phyloP scores from a whole-genome alignment of 1,140 invertebrate genomes.

The Pinna nobilis region DNA sequence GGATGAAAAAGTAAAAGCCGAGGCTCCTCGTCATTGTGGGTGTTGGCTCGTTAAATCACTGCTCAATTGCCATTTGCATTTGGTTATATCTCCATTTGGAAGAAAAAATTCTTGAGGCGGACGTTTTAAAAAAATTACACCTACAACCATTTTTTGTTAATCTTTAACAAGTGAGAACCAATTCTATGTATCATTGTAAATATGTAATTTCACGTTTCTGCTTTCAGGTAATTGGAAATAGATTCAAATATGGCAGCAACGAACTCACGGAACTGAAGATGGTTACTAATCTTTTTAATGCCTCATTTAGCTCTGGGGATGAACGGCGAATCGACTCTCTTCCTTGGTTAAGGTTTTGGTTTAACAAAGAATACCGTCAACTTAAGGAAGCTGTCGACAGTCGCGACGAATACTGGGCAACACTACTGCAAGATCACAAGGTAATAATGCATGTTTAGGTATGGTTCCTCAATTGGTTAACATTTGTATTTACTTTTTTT shows the following conservation, averaged over 20 bases:
- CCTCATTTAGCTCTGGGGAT: conserved; percentile 58
- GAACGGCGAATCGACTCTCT: conserved; percentile 49
- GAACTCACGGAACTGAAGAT: conserved; percentile 51
- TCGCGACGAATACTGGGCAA: conserved; percentile 55
- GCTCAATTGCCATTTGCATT: too few relatives aligned
- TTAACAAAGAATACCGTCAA: conserved; percentile 25
- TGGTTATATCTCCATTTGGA: too few relatives aligned
- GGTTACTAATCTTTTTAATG: conserved; percentile 61
- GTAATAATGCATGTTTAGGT: too few relatives aligned
- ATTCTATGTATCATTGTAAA: too few relatives aligned
- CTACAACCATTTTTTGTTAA: too few relatives aligned
- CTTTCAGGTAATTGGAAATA: conserved; percentile 49
- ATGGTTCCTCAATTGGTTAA: not conserved
- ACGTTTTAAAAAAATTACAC: too few relatives aligned
- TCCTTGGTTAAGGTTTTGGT: conserved; percentile 44
- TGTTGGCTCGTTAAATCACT: too few relatives aligned
- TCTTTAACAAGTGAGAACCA: too few relatives aligned
- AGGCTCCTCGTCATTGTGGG: too few relatives aligned
- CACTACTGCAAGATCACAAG: not conserved
- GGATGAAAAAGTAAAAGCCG: too few relatives aligned
- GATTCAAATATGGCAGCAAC: conserved; percentile 32
- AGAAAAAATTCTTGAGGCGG: too few relatives aligned
- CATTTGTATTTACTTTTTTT: not conserved
- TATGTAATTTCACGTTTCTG: too few relatives aligned
- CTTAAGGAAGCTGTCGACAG: conserved; percentile 52